Conservation (phyloP, 2,113 vertebrate species). For the Choloepus hoffmanni region DNA sequence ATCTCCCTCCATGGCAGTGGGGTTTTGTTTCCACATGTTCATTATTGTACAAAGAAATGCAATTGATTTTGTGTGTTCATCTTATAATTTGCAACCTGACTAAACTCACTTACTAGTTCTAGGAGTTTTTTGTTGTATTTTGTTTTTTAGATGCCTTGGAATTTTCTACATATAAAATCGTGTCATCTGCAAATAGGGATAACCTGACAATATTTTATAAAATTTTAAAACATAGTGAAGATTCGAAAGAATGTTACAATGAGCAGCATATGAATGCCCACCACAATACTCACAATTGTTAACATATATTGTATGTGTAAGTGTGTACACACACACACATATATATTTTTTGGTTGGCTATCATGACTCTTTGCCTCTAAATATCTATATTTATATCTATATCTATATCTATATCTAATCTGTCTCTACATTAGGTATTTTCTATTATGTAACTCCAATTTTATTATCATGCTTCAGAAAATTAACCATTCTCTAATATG, state of each 20-base stretch:
- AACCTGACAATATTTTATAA: background rate
- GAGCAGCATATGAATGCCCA: background rate
- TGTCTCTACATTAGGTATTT: background rate
- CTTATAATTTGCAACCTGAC: background rate
- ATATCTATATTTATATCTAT: no score
- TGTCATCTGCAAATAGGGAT: background rate
- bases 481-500: background rate
- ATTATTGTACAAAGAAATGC: background rate
- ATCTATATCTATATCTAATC: no score
- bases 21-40: background rate
- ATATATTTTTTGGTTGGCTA: background rate
- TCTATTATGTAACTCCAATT: conserved; percentile 13
- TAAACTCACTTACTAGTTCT: background rate
- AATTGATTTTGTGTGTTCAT: background rate
- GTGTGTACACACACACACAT: background rate
- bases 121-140: background rate
- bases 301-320: background rate
- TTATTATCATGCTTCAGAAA: background rate
- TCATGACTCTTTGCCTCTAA: background rate
- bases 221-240: background rate
- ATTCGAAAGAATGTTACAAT: background rate
- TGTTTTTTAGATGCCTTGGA: background rate
- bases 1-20: background rate
- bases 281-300: background rate
- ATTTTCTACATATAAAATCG: conserved; percentile 22